These are phyloP conservation scores for Pterophyllum scalare DNA, from an alignment of 2,113 vertebrate genomes.

Conservation along the genomic window DNA sequence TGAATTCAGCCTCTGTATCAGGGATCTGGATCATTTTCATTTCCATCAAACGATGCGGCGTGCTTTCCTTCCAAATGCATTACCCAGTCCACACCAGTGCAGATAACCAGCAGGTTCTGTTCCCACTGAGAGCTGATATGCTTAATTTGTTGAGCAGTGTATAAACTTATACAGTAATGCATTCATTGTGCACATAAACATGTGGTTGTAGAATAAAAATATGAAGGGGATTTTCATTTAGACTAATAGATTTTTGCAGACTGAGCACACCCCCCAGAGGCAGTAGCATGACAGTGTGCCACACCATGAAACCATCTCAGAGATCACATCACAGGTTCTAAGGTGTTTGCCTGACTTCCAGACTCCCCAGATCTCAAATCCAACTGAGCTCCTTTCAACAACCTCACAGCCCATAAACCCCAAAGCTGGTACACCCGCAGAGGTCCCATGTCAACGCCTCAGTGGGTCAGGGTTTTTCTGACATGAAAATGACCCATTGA, in stretches of 20 bases:
- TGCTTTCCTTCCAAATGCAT: too few relatives aligned
- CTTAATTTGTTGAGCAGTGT: not conserved
- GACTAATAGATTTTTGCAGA: not conserved
- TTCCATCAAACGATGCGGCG: too few relatives aligned
- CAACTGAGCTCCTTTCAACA: not conserved
- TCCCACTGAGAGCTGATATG: too few relatives aligned
- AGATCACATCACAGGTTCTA: not conserved
- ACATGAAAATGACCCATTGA: not conserved
- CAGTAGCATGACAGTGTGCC: not conserved
- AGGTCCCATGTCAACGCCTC: fast-evolving
- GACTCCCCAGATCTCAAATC: not conserved
- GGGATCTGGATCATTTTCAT: too few relatives aligned
- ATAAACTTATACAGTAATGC: not conserved
- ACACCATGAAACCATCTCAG: not conserved
- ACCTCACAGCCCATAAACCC: not conserved
- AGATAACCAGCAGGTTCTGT: too few relatives aligned
- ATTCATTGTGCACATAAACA: not conserved
- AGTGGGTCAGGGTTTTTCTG: not conserved
- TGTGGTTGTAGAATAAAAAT: not conserved
- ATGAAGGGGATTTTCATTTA: not conserved
- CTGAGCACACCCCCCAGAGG: not conserved
- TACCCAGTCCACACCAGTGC: too few relatives aligned
- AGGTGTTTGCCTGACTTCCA: not conserved
- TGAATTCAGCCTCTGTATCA: too few relatives aligned
- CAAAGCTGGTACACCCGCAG: too few relatives aligned